Percentiles rank a stretch among this genome's conserved stretches.
Conservation (phyloP, 64 coral and sea anemone genomes). For the Dendronephthya gigantea region DNA sequence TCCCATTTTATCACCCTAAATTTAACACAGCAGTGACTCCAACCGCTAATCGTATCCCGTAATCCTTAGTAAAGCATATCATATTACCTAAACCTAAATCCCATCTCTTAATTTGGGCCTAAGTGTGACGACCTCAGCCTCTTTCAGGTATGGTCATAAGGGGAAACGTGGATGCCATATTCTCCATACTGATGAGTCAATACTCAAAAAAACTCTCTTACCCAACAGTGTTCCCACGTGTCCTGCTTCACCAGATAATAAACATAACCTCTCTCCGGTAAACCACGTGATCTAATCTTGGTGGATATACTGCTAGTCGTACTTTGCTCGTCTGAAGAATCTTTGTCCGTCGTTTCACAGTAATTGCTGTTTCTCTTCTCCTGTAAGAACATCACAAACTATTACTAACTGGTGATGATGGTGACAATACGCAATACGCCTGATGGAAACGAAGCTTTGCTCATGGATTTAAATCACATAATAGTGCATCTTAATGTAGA, state of each 20-base stretch:
- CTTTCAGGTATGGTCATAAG: no score
- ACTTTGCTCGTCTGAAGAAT: neutral
- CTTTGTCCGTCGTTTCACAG: neutral
- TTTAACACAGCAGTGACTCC: no score
- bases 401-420: no score
- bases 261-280: neutral
- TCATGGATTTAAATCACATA: neutral
- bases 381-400: neutral
- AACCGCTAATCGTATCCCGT: no score
- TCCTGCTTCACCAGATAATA: neutral
- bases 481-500: neutral
- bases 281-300: neutral
- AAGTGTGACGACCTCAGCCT: no score
- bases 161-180: neutral
- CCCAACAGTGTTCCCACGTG: constrained; percentile 16
- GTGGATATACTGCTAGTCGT: neutral
- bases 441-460: neutral
- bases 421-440: no score
- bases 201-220: neutral
- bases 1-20: no score
- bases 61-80: no score
- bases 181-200: neutral
- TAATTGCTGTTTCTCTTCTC: neutral
- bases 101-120: no score
- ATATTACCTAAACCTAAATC: no score